Base-by-base conservation (phyloP, 2,113 vertebrate species). In the Heterochromis multidens region DNA sequence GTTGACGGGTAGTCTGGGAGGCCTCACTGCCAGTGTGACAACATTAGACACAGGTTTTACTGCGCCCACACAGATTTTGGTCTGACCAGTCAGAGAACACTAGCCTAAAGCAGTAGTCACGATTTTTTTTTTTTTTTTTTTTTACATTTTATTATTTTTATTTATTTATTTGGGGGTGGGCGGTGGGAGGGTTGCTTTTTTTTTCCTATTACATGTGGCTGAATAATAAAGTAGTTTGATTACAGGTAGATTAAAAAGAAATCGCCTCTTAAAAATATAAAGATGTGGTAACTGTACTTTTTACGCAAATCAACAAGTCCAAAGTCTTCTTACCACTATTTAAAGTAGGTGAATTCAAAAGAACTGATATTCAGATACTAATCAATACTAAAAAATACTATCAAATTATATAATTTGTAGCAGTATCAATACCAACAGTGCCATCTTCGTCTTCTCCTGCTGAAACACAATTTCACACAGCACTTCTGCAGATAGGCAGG, bases 1-100 rank as follows among this genome's bases (percentile, higher is more conserved):
- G 62, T 61, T 49, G 72, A 85, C 84, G 77, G 67, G 82, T 33
- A 84, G 90, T 60, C 54, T 56, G 57, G 46, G 83, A 81, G 12
- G 5, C 35, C 65, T 78, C 56, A 23, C 86, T 80, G 79, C 80
- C 79, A 80, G 19, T 49, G 81, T 83, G 83, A 83, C 79, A 87
- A 78, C 11, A 17, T 82, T 49, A 77, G 72, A 85, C 25, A 83
- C 76, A 77, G 72, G 27, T 77, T 88, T 88, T 54, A 80, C 25
- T 72, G 14, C 19, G 3, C 78, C 72, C 59, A 82, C 83, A 77
- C 27, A 25, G 35, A 79, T 72, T 63, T 76, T n/a, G 85, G 6
- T 33, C 40, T 74, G 43, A 60, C 57, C 35, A 46, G 52, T 81
- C 58, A 70, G 29, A 86, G 25, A 21, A 67, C n/a, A 59, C 11